phyloP scores from a whole-genome alignment of 2,113 vertebrate species.

The Chunga burmeisteri region DNA sequence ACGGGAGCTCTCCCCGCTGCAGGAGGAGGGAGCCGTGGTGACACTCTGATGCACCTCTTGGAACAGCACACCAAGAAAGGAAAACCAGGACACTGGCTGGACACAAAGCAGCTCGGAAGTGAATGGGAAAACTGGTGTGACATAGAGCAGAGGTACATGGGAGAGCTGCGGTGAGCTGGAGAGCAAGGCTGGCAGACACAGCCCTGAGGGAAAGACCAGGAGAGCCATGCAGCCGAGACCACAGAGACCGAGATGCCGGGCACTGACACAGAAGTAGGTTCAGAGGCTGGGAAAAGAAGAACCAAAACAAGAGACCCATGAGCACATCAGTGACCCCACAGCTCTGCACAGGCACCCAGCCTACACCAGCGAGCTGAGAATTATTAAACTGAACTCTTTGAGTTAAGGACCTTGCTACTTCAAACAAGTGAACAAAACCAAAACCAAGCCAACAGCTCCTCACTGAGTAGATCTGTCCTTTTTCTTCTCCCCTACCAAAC shows the following conservation, averaged over 20 bases:
- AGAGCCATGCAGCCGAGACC: rapidly evolving
- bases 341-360: neutral
- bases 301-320: neutral
- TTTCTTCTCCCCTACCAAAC: neutral
- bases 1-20: neutral
- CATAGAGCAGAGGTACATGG: rapidly evolving
- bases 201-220: neutral
- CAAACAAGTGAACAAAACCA: neutral
- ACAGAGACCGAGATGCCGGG: neutral
- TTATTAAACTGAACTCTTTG: neutral
- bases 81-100: neutral
- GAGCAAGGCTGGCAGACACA: neutral
- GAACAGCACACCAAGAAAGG: neutral
- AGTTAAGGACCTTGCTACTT: neutral
- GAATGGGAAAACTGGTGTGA: neutral
- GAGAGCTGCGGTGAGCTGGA: neutral
- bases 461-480: neutral
- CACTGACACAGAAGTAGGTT: neutral
- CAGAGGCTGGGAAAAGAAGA: neutral
- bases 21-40: neutral
- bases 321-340: neutral
- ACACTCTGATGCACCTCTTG: neutral
- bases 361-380: neutral
- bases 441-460: neutral
- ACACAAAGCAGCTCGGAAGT: neutral